Evolutionary conservation across 2,797 vertebrate genomes (phyloP), one percentile per base, ranked within the genome.

Genomic region (Galaxias olidus): DNA sequence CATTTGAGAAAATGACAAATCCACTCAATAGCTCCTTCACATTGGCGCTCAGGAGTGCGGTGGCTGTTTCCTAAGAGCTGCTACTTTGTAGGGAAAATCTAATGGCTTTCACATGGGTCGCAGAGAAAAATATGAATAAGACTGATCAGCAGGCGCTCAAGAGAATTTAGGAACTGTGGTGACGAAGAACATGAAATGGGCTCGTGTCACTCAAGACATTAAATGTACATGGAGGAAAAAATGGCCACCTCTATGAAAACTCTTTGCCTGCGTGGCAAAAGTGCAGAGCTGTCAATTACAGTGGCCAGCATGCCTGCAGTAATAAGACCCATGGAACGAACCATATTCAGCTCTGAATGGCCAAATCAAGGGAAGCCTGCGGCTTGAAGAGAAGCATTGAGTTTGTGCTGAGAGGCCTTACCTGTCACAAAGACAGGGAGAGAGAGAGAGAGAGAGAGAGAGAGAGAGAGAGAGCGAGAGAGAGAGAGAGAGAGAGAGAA

Each of bases 1-100:
- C 73, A 82, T 85, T 83, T 83, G 75, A 80, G 65, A 30, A 77
- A 75, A 76, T 84, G 81, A 87, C 76, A 78, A 84, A 87, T 75
- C 68, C 79, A 80, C 80, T 81, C 78, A 88, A 85, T 83, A 84
- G 68, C 75, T 63, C 61, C 48, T 59, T 59, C 59, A 12, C 58
- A 41, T 53, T 65, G 49, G 41, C 50, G 60, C 46, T 15, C 20
- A 9, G 20, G 4, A 20, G 43, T 11, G 56, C 62, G 58, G 59
- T 10, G 58, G n/a, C 20, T 41, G 14, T 41, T 74, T 68, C 60
- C 69, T 13, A 4, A 40, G 15, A 55, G n/a, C 17, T 78, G 55
- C 40, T 66, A 6, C 53, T 80, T 61, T 56, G 0, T 12, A n/a
- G 66, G 50, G 59, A 53, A 46, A 47, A 46, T 13, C 54, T 59